These are phyloP conservation scores for Botrylloides violaceus DNA, from an alignment of 23 tunicate genomes.

Conservation along the genomic window DNA sequence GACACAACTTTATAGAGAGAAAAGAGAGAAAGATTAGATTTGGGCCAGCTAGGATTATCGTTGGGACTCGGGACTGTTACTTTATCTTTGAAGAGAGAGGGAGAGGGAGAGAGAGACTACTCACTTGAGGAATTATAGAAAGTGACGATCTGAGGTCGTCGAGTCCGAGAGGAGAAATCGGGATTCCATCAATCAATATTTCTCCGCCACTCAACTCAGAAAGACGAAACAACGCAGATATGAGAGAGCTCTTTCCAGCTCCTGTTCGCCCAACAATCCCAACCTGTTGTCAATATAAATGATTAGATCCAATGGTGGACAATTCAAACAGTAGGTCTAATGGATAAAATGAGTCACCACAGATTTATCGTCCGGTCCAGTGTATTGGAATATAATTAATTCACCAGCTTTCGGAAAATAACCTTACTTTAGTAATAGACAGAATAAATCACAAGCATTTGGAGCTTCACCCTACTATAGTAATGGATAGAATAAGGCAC, in stretches of 20 bases:
- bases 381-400: background rate
- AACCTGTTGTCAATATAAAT: constrained; percentile 23
- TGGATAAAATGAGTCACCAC: too few relatives aligned
- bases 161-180: constrained; percentile 31
- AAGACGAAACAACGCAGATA: constrained; percentile 49
- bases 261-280: constrained; percentile 75
- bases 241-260: constrained; percentile 78
- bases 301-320: too few relatives aligned
- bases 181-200: constrained; percentile 41
- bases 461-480: too few relatives aligned
- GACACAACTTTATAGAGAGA: background rate
- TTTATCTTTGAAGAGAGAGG: background rate
- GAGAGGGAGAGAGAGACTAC: too few relatives aligned
- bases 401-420: background rate
- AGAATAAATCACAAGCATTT: background rate
- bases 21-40: background rate
- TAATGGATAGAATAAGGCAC: too few relatives aligned
- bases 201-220: constrained; percentile 42
- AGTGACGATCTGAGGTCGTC: constrained; percentile 38
- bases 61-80: background rate
- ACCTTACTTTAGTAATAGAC: background rate
- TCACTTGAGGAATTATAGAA: constrained; percentile 58
- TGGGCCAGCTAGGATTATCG: background rate
- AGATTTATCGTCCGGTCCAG: too few relatives aligned
- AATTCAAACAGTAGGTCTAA: too few relatives aligned